A percentile compares a stretch with the other conserved stretches of the same genome.
These are phyloP conservation scores for Alca torda DNA, from an alignment of 2,797 vertebrate genomes.

Conservation along the genomic window DNA sequence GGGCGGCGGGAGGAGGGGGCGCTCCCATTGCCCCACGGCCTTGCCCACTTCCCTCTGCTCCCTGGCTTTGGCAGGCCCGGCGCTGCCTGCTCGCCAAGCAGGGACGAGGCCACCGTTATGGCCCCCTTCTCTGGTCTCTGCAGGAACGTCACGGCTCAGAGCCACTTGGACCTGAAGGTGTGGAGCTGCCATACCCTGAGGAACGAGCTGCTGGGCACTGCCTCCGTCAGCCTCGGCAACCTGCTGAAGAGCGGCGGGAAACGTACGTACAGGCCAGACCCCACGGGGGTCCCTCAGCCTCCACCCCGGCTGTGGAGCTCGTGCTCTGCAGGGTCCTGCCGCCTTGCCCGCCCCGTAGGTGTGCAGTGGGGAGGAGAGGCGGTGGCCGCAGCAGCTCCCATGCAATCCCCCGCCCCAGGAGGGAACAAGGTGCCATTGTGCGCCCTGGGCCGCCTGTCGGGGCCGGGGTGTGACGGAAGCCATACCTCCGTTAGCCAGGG, in stretches of 20 bases:
- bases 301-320: too few species aligned
- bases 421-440: conserved; percentile 34
- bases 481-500: background rate
- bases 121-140: background rate
- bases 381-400: background rate
- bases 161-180: conserved; percentile 90
- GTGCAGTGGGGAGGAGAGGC: background rate
- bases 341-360: background rate
- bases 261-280: conserved; percentile 69
- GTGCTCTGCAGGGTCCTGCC: background rate
- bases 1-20: fast-evolving
- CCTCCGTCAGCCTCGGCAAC: conserved; percentile 87
- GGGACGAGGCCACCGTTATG: fast-evolving
- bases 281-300: fast-evolving
- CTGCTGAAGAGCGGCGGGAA: conserved; percentile 88
- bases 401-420: background rate
- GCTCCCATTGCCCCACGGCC: background rate
- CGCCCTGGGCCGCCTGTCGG: background rate
- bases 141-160: conserved; percentile 94
- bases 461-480: background rate
- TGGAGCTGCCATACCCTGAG: conserved; percentile 95
- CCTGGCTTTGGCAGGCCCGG: background rate
- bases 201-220: conserved; percentile 91
- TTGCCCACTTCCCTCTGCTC: background rate
- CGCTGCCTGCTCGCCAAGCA: fast-evolving